Evolutionary conservation across 23 tunicate species (phyloP).

Genomic region (Halocynthia roretzi): DNA sequence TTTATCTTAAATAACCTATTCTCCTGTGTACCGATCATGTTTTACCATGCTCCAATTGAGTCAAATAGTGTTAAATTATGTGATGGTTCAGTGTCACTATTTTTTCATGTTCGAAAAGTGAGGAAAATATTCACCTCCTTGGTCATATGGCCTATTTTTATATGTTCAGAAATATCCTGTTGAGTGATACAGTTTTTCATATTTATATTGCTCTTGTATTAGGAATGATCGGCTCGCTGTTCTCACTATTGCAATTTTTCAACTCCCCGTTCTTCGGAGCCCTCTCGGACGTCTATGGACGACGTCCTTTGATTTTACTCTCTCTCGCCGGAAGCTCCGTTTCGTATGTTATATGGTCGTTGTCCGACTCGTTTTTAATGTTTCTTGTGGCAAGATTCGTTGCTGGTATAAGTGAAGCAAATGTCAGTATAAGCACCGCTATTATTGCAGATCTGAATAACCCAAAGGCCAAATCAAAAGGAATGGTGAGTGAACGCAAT

Average conservation of each 20-base stretch:
- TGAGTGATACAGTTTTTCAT: too few relatives aligned
- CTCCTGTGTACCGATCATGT: too few relatives aligned
- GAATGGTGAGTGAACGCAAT: slow-evolving; percentile 58
- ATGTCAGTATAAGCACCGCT: slow-evolving; percentile 92
- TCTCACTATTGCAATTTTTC: slow-evolving; percentile 91
- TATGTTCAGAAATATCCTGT: too few relatives aligned
- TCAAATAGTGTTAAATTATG: too few relatives aligned
- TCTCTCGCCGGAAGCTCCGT: slow-evolving; percentile 74
- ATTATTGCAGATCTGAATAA: slow-evolving; percentile 78
- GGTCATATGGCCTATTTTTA: too few relatives aligned
- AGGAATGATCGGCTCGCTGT: slow-evolving; percentile 92
- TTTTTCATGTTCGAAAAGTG: too few relatives aligned
- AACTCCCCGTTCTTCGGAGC: slow-evolving; percentile 99
- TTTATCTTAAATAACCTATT: too few relatives aligned
- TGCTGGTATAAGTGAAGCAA: slow-evolving; percentile 94
- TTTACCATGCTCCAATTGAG: too few relatives aligned
- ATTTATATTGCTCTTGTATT: too few relatives aligned
- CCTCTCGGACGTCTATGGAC: slow-evolving; percentile 75
- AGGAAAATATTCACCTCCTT: too few relatives aligned
- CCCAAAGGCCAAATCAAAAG: slow-evolving; percentile 48
- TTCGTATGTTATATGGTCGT: slow-evolving; percentile 67
- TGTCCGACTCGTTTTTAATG: slow-evolving; percentile 58
- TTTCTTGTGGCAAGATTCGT: slow-evolving; percentile 79
- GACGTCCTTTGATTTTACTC: slow-evolving; percentile 57
- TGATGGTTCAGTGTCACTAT: too few relatives aligned